Conservation (phyloP, 2,113 vertebrate species). For the Psophia crepitans region DNA sequence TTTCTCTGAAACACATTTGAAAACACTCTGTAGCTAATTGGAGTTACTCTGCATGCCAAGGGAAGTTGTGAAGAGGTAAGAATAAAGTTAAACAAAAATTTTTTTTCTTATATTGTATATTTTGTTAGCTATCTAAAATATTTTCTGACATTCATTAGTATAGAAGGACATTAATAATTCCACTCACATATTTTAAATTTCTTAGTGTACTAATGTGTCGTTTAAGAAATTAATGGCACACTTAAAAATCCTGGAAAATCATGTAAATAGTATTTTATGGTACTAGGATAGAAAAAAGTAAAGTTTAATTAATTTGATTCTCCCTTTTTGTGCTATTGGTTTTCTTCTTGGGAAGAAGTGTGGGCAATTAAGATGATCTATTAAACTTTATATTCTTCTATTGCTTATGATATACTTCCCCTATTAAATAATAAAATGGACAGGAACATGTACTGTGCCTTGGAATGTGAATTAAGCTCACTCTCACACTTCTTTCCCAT, state of each 20-base stretch:
- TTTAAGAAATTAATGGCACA: not conserved
- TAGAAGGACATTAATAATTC: not conserved
- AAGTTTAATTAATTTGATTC: not conserved
- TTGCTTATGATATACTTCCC: not conserved
- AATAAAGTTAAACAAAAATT: not conserved
- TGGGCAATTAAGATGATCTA: not conserved
- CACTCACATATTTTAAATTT: not conserved
- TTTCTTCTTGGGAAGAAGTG: not conserved
- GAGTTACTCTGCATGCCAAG: not conserved
- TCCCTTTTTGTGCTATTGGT: not conserved
- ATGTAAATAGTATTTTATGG: not conserved
- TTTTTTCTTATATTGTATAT: not conserved
- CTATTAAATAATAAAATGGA: not conserved
- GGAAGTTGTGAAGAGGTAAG: not conserved
- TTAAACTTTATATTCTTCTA: not conserved
- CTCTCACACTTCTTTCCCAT: not conserved
- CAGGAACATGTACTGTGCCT: not conserved
- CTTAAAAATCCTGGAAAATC: not conserved
- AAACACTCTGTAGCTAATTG: not conserved
- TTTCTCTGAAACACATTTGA: not conserved
- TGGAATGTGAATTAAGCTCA: not conserved
- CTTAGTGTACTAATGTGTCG: not conserved
- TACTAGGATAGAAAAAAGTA: not conserved
- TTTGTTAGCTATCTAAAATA: not conserved
- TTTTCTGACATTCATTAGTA: not conserved